phyloP scores from a whole-genome alignment of 2,797 vertebrate genomes.

The Amphiprion clarkii region DNA sequence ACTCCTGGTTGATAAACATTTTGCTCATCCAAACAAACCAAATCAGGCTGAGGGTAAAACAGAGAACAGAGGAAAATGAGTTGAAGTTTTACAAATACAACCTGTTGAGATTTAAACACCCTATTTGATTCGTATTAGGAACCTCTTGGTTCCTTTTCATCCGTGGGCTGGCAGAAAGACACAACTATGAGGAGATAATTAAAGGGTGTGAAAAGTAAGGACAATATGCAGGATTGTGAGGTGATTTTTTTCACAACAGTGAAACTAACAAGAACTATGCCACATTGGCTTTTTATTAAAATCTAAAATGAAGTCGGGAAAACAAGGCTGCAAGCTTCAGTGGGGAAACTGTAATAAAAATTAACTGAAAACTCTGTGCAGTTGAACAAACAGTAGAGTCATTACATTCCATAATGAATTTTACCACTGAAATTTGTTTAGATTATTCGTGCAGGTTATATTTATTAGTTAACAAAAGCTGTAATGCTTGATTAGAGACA shows the following conservation, averaged over 20 bases:
- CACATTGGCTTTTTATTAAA: constrained; percentile 2
- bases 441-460: constrained; percentile 57
- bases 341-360: constrained; percentile 1
- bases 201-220: constrained; percentile 9
- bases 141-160: background rate
- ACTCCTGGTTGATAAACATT: constrained; percentile 16
- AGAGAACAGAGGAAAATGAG: constrained; percentile 62
- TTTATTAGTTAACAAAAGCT: constrained; percentile 58
- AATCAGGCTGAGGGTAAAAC: constrained; percentile 66
- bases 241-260: background rate
- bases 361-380: background rate
- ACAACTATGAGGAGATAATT: constrained; percentile 9
- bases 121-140: background rate
- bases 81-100: background rate
- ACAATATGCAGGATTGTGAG: background rate
- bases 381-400: constrained; percentile 9
- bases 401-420: constrained; percentile 15
- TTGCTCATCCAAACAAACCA: constrained; percentile 35
- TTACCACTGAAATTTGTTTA: constrained; percentile 1
- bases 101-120: background rate
- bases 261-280: background rate
- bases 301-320: constrained; percentile 27
- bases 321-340: constrained; percentile 33
- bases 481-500: constrained; percentile 57
- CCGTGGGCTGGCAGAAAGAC: background rate